Base-by-base conservation (phyloP, 2,797 vertebrate genomes). In the Bradypodion pumilum region DNA sequence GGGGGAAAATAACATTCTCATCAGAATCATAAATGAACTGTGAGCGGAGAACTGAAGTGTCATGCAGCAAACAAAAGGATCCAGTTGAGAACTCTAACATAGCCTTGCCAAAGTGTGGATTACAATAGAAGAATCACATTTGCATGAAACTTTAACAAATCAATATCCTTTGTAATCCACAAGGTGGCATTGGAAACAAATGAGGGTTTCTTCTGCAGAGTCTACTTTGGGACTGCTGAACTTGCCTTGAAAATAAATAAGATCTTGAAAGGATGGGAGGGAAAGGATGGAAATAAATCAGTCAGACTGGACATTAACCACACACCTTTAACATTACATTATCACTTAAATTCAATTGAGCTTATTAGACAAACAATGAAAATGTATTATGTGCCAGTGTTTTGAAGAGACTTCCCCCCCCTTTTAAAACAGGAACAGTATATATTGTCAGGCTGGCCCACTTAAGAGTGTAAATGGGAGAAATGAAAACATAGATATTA, bases 21-120 rank as follows among this genome's bases (percentile, higher is more conserved):
- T 92, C 92, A 89, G 95, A 95, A 95, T 95, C 92, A 90, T 92
- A 94, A 95, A 96, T 94, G 95, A 96, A 95, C 91, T 93, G 94
- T 90, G 91, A 92, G 91, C 5, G 85, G 91, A 91, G 91, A 90
- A 94, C 90, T 80, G 93, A 93, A 94, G 93, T 93, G 94, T 89
- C 81, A 90, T 88, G 62, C 92, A 94, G 89, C 88, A 89, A 93
- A 90, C 62, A 78, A 81, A 86, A 91, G 89, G 91, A 90, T 83
- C 92, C 59, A 91, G 92, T 90, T 86, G 82, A 86, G 90, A 91
- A 32, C 89, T 74, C 80, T 46, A 62, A 81, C 87, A 23, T 85
- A 21, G 89, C 73, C 42, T 3, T 80, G 87, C 91, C 89, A 83
- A 60, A 62, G 84, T 35, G 84, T 4, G 85, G 66, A 66, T 65